Conservation (phyloP, 1,140 invertebrate species). For the Pinna nobilis region DNA sequence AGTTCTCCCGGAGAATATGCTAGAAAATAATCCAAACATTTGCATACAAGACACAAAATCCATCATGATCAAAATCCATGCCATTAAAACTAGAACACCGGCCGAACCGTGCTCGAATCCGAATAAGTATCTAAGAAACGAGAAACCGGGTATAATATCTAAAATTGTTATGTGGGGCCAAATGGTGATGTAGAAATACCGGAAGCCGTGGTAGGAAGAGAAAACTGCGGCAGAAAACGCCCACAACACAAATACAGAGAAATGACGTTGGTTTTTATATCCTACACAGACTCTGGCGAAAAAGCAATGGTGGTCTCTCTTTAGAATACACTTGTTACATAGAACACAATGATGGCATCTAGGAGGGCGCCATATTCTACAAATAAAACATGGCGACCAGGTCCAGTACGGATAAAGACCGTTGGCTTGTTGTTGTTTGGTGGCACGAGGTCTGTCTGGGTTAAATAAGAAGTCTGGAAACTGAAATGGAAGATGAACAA, state of each 20-base stretch:
- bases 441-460: neutral
- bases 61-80: neutral
- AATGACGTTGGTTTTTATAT: slow-evolving; percentile 91
- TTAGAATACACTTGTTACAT: slow-evolving; percentile 89
- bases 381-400: slow-evolving; percentile 54
- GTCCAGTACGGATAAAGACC: neutral
- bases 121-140: neutral
- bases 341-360: slow-evolving; percentile 88
- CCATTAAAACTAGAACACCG: neutral
- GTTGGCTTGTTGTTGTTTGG: neutral
- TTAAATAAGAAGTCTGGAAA: neutral
- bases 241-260: slow-evolving; percentile 88
- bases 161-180: neutral
- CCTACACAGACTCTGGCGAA: slow-evolving; percentile 93
- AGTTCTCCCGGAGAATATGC: neutral
- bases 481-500: neutral
- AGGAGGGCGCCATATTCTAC: slow-evolving; percentile 51
- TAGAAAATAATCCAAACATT: neutral
- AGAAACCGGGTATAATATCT: neutral
- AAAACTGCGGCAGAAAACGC: neutral
- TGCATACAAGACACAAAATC: neutral
- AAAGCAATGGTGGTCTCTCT: slow-evolving; percentile 95
- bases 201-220: neutral
- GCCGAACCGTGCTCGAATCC: neutral
- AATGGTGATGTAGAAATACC: neutral